A percentile compares a stretch with the other conserved stretches of the same genome.
phyloP scores from a whole-genome alignment of 2,888 invertebrate species.

The Tortrix viridana region DNA sequence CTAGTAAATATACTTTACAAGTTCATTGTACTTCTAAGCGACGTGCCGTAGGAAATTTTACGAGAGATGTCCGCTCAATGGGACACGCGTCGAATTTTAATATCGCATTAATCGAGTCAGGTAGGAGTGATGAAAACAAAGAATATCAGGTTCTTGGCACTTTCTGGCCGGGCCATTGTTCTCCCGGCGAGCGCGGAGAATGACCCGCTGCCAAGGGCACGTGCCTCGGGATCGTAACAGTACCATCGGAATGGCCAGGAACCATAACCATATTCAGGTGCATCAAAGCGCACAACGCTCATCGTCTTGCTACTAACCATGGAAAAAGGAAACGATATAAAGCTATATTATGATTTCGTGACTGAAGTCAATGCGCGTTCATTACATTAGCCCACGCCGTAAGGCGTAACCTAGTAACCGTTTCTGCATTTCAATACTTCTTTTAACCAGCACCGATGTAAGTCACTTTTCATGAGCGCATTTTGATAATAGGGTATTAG shows the following conservation, averaged over 20 bases:
- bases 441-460: constrained; percentile 40
- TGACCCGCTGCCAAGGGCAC: constrained; percentile 71
- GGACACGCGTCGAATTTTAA: constrained; percentile 77
- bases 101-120: constrained; percentile 67
- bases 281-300: too few relatives aligned
- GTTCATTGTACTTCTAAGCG: constrained; percentile 72
- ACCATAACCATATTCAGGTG: constrained; percentile 31
- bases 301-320: too few relatives aligned
- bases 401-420: constrained; percentile 76
- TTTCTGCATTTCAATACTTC: constrained; percentile 76
- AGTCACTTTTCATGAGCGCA: constrained; percentile 21
- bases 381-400: constrained; percentile 52
- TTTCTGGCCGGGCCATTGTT: constrained; percentile 75
- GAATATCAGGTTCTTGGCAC: constrained; percentile 65
- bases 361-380: constrained; percentile 55
- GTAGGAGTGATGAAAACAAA: constrained; percentile 69
- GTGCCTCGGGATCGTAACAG: constrained; percentile 62
- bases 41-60: constrained; percentile 68
- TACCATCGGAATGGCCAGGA: constrained; percentile 64
- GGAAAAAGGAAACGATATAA: background rate
- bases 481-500: background rate
- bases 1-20: constrained; percentile 45
- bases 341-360: constrained; percentile 55
- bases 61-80: constrained; percentile 67
- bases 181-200: constrained; percentile 63